Evolutionary conservation across 1,140 invertebrate genomes (phyloP).

Genomic region (Drosophila biarmipes): DNA sequence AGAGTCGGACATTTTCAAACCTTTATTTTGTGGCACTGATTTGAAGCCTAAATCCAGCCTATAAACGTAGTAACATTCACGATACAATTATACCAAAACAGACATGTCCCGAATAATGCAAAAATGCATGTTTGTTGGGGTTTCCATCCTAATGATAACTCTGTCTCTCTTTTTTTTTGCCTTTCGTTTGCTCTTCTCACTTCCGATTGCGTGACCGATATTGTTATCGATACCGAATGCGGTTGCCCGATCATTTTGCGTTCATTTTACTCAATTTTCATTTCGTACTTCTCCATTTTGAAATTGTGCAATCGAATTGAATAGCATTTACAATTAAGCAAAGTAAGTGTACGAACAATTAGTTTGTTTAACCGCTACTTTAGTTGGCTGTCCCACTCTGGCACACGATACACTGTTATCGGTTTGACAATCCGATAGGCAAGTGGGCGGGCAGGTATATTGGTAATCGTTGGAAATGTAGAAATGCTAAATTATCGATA

Average conservation of each 20-base stretch:
- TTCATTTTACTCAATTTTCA: slow-evolving; percentile 56
- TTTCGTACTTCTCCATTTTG: slow-evolving; percentile 49
- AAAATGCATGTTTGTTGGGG: slow-evolving; percentile 42
- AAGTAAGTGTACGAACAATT: slow-evolving; percentile 69
- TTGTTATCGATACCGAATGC: slow-evolving; percentile 11
- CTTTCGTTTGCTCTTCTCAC: slow-evolving; percentile 63
- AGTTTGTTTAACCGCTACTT: slow-evolving; percentile 61
- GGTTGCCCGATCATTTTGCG: slow-evolving; percentile 44
- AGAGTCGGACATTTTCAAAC: too few relatives aligned
- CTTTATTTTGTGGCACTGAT: not conserved
- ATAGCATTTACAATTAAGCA: slow-evolving; percentile 82
- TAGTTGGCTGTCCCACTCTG: slow-evolving; percentile 40
- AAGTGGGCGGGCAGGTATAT: slow-evolving; percentile 8
- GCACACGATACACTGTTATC: slow-evolving; percentile 39
- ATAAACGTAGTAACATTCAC: slow-evolving; percentile 5
- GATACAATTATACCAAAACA: slow-evolving; percentile 12
- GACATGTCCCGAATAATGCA: slow-evolving; percentile 13
- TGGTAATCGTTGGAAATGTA: not conserved
- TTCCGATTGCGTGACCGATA: slow-evolving; percentile 10
- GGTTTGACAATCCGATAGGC: slow-evolving; percentile 30
- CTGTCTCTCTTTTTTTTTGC: slow-evolving; percentile 32
- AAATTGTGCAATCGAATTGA: slow-evolving; percentile 50
- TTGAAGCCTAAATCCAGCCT: not conserved
- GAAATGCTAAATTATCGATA: not conserved
- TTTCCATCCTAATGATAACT: slow-evolving; percentile 34